Base-by-base conservation (phyloP, 2,797 vertebrate genomes). In the Squalus acanthias region DNA sequence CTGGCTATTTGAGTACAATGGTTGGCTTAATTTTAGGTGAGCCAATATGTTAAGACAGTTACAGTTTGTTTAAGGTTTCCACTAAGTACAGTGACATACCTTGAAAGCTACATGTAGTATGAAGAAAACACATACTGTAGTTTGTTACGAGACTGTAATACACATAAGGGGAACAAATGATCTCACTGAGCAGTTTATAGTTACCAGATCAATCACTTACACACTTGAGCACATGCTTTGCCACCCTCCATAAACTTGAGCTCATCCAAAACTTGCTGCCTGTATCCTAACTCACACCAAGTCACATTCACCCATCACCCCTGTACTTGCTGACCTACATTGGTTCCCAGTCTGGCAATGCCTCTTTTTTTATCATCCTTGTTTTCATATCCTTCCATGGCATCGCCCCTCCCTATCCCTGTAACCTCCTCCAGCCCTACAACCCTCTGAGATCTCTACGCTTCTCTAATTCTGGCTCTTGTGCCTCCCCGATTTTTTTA, bases 1-100 rank as follows among this genome's bases (percentile, higher is more conserved):
- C 99, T 0, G 99, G 99, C 67, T 99, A 99, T 97, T 98, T 99
- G 96, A 99, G 99, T 98, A 99, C 99, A 96, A 99, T 99, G 99
- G 99, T 99, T 96, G 99, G 99, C 96, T 99, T 99, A 97, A 99
- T 99, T 96, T 97, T 99, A 96, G 99, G 99, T 99, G 97, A 97
- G 98, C 97, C 26, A 76, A 60, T 46, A 95, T 17, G 26, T 95
- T 65, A 92, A n/a, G 33, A 57, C 22, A 57, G 87, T 88, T 95
- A 9, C 22, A 72, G 70, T 95, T 95, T 72, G 24, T 72, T 95
- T 29, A 76, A 74, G 50, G 50, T 76, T 95, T 74, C 26, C 22
- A 60, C 8, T 57, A 95, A 76, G 50, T 95, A 76, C 26, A 60
- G 70, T 57, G 46, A 95, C 20, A 57, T 76, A 33, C 15, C 60